Base-by-base conservation (phyloP, 2,113 vertebrate genomes). In the Passerina amoena region DNA sequence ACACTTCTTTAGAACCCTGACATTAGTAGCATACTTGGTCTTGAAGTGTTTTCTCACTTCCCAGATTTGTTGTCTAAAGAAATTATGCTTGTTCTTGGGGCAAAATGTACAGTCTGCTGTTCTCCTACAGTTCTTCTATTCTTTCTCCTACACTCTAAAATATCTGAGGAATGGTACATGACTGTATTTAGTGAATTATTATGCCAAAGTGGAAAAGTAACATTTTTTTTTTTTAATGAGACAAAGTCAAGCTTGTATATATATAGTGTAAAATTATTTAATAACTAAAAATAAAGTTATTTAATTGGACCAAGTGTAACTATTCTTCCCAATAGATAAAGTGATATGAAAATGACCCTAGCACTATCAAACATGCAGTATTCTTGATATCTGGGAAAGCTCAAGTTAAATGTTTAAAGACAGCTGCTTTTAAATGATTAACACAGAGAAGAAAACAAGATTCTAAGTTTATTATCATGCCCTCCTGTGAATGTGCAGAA, bases 121-220 rank as follows among this genome's bases (percentile, higher is more conserved):
- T 81, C 48, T 61, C 25, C 40, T 75, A 86, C 69, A 75, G 82
- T 50, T 63, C 76, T 88, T 68, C 75, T 77, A 64, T 95, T 96
- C 82, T 94, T 96, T 96, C 93, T 96, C 96, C 96, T 88, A 96
- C 96, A 88, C 86, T 86, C 86, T 84, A 60, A 97, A 96, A 72
- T 70, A 96, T 97, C 83, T 25, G 31, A 94, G 65, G 93, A 97
- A 97, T 97, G 94, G 90, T 83, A 87, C 85, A 71, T 79, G 64
- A 92, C 56, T 88, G 14, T 47, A 73, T 86, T 94, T 93, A 78
- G 56, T 37, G 44, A 42, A 51, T 53, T 31, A 75, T 84, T 92
- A 78, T 83, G 68, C 76, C 25, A 68, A 25, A 92, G n/a, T 45
- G n/a, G 63, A 96, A 79, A 80, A 77, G 4, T 56, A 24, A 37